These are phyloP conservation scores for Ichneumon xanthorius DNA, from an alignment of 2,888 invertebrate species.

Conservation along the genomic window DNA sequence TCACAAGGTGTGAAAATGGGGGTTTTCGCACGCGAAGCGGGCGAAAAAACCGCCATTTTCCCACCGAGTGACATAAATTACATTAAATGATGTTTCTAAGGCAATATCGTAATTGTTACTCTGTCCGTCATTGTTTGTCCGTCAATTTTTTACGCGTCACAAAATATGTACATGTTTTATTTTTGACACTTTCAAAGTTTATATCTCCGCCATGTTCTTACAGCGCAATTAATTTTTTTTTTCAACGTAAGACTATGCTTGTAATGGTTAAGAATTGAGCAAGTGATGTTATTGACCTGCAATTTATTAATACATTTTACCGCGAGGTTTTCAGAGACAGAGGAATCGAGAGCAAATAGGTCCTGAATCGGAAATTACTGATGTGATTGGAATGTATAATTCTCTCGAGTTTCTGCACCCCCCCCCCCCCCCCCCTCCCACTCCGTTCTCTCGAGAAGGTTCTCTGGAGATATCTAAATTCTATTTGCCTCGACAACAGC, in stretches of 20 bases:
- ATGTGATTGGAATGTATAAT: constrained; percentile 24
- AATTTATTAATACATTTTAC: background rate
- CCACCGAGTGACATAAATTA: too few relatives aligned
- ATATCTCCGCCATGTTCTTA: too few relatives aligned
- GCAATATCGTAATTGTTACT: too few relatives aligned
- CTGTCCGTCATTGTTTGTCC: too few relatives aligned
- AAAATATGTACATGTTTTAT: too few relatives aligned
- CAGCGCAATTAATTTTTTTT: too few relatives aligned
- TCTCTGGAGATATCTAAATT: constrained; percentile 19
- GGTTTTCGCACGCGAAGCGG: too few relatives aligned
- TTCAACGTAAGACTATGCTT: background rate
- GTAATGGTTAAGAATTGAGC: background rate
- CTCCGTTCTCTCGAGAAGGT: background rate
- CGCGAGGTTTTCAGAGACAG: background rate
- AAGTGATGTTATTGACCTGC: background rate
- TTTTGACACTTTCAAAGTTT: too few relatives aligned
- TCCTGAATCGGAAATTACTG: background rate
- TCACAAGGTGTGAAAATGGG: too few relatives aligned
- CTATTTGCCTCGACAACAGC: constrained; percentile 33
- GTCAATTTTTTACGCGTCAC: too few relatives aligned
- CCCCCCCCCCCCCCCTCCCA: background rate
- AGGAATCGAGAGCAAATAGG: background rate
- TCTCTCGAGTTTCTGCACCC: background rate
- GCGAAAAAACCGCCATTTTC: too few relatives aligned
- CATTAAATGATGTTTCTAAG: too few relatives aligned